phyloP scores from a whole-genome alignment of 2,113 vertebrate species.

The Elaphurus davidianus region DNA sequence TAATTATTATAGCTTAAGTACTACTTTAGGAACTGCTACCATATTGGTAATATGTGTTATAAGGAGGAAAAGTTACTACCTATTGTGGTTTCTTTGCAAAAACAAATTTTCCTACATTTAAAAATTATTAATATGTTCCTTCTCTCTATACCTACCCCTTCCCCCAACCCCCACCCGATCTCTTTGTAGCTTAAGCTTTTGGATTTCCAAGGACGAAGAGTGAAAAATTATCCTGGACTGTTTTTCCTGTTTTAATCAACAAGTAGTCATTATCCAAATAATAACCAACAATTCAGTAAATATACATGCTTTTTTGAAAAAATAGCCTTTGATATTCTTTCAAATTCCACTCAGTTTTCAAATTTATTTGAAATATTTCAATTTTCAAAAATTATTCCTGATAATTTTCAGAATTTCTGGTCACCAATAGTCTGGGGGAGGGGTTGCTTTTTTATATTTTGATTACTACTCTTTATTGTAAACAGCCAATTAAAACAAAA shows the following conservation, averaged over 20 bases:
- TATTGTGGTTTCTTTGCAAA: background rate
- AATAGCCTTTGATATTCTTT: background rate
- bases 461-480: background rate
- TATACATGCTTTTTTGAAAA: background rate
- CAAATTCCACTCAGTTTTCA: background rate
- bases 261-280: background rate
- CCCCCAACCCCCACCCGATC: background rate
- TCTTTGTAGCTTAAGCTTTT: background rate
- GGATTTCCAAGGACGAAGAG: background rate
- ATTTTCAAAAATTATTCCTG: background rate
- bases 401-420: background rate
- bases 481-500: constrained; percentile 15
- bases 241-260: constrained; percentile 4
- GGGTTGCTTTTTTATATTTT: background rate
- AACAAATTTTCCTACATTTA: background rate
- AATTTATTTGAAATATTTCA: background rate
- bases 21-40: background rate
- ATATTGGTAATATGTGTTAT: background rate
- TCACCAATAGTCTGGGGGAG: background rate
- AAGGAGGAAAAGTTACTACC: background rate
- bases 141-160: background rate
- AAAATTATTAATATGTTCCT: constrained; percentile 3
- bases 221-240: background rate
- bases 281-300: background rate
- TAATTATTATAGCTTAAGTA: background rate